These are phyloP conservation scores for Mirza zaza DNA, from an alignment of 2,113 vertebrate genomes.

Conservation along the genomic window DNA sequence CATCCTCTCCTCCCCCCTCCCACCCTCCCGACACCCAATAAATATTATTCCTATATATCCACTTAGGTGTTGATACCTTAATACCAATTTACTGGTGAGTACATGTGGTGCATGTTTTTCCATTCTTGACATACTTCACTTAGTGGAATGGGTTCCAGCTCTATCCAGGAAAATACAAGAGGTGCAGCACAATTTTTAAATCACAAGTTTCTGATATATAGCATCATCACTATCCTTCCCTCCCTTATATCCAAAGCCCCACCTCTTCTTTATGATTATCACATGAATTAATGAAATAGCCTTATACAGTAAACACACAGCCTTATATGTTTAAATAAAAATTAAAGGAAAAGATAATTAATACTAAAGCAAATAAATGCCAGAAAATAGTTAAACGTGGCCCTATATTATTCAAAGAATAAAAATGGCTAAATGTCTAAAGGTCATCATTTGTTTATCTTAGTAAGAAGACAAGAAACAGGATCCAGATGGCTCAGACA, in stretches of 20 bases:
- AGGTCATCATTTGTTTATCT: not conserved
- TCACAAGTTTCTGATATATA: not conserved
- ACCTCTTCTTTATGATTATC: not conserved
- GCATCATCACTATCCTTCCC: not conserved
- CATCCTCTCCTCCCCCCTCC: no score
- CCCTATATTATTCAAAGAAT: not conserved
- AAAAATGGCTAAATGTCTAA: not conserved
- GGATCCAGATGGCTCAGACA: not conserved
- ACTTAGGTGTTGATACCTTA: no score
- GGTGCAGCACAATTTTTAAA: not conserved
- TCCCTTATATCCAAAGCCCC: not conserved
- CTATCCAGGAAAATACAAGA: no score
- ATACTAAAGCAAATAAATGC: slow-evolving; percentile 6
- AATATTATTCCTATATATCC: no score
- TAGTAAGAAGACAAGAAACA: not conserved
- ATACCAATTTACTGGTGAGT: no score
- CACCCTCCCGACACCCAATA: no score
- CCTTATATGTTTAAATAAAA: not conserved
- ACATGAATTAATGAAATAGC: not conserved
- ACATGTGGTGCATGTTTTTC: no score
- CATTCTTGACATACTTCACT: no score
- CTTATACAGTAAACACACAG: not conserved
- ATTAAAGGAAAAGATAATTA: not conserved
- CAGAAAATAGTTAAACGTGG: not conserved
- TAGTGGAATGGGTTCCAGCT: no score